These are phyloP conservation scores for Rotaria socialis DNA, from an alignment of 2,888 invertebrate species.

Conservation along the genomic window DNA sequence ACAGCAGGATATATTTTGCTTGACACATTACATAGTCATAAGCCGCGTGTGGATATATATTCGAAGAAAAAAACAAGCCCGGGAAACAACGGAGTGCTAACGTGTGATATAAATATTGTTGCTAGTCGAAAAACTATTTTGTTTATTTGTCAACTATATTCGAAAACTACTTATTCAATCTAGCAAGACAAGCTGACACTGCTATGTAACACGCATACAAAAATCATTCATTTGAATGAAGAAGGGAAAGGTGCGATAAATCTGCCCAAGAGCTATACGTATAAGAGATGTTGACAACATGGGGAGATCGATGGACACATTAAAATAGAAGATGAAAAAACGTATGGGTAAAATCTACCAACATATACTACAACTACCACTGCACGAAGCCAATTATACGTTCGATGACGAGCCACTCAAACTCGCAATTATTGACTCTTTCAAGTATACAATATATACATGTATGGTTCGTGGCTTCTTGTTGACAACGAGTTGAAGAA, in stretches of 20 bases:
- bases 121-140: neutral
- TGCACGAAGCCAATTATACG: conserved; percentile 9
- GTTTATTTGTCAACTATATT: conserved; percentile 6
- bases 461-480: neutral
- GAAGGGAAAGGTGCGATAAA: conserved; percentile 9
- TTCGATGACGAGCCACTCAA: conserved; percentile 21
- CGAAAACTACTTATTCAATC: conserved; percentile 10
- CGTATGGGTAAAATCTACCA: neutral
- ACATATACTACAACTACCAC: neutral
- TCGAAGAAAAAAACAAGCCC: neutral
- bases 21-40: conserved; percentile 12
- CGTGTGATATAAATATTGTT: neutral
- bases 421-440: conserved; percentile 28
- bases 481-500: neutral
- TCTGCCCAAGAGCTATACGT: neutral
- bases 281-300: neutral
- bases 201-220: neutral
- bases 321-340: neutral
- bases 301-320: neutral
- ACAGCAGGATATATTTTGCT: neutral
- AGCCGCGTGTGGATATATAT: neutral
- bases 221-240: neutral
- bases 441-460: neutral
- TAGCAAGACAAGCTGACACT: neutral
- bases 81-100: neutral